Conservation (phyloP, 2,888 invertebrate species). For the Priocnemis perturbator region DNA sequence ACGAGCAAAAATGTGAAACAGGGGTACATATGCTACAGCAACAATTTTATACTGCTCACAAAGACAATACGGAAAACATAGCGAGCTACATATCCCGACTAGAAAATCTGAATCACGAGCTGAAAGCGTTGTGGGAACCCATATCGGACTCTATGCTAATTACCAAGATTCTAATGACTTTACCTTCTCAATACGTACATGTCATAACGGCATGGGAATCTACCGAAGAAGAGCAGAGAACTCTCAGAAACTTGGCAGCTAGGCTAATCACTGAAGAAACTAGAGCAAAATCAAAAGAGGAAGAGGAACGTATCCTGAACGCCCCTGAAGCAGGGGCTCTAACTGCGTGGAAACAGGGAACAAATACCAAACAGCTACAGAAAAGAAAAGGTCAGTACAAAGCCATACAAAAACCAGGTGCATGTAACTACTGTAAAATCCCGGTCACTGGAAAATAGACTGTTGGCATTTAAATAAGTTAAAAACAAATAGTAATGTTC, state of each 20-base stretch:
- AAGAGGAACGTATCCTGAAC: too few relatives aligned
- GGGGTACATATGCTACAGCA: conserved; percentile 1
- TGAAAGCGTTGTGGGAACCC: not conserved
- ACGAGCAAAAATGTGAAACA: conserved; percentile 8
- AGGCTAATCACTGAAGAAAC: too few relatives aligned
- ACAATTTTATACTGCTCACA: not conserved
- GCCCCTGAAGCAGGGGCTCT: too few relatives aligned
- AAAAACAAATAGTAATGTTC: too few relatives aligned
- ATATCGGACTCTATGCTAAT: conserved; percentile 10
- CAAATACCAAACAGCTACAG: too few relatives aligned
- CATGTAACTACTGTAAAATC: too few relatives aligned
- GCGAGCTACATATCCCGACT: conserved; percentile 7
- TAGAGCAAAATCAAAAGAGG: not conserved
- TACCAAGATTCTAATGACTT: conserved; percentile 9
- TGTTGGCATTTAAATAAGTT: too few relatives aligned
- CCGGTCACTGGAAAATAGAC: too few relatives aligned
- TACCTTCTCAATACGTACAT: not conserved
- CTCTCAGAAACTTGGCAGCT: not conserved
- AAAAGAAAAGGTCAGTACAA: too few relatives aligned
- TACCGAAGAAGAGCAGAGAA: not conserved
- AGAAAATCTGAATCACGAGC: not conserved
- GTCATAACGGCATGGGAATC: too few relatives aligned
- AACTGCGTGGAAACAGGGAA: not conserved
- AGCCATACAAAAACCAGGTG: too few relatives aligned
- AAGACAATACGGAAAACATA: not conserved